Evolutionary conservation across 2,797 vertebrate genomes (phyloP).

Genomic region (Cyprinodon diabolis): DNA sequence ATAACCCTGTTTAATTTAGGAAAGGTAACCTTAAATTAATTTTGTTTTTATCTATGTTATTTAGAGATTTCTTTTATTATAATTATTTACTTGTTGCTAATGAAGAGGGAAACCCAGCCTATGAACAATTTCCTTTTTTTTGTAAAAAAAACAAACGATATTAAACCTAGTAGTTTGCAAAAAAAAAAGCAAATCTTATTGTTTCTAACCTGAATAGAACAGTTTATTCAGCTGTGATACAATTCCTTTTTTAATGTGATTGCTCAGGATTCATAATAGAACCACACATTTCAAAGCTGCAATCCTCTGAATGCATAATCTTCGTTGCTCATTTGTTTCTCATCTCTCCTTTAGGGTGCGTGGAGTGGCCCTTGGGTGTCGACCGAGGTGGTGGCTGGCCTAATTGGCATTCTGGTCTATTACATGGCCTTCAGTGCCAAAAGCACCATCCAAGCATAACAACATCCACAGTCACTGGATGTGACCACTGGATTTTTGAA

Average conservation of each 20-base stretch:
- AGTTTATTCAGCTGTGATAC: too few species aligned
- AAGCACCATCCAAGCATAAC: constrained; percentile 87
- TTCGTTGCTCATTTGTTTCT: neutral
- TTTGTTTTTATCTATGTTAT: too few species aligned
- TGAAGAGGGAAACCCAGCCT: too few species aligned
- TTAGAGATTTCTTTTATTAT: too few species aligned
- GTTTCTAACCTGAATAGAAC: too few species aligned
- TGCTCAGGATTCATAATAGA: neutral
- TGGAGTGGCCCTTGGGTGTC: constrained; percentile 94
- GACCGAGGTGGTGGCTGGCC: constrained; percentile 89
- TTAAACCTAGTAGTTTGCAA: too few species aligned
- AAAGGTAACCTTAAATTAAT: too few species aligned
- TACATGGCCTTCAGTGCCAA: constrained; percentile 91
- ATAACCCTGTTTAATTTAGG: too few species aligned
- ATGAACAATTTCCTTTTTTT: too few species aligned
- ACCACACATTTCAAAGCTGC: neutral
- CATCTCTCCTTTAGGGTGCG: constrained; percentile 77
- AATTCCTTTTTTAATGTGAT: neutral
- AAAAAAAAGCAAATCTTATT: too few species aligned
- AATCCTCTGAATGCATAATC: neutral
- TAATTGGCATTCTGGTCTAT: constrained; percentile 86
- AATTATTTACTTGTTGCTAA: too few species aligned
- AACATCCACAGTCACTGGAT: constrained; percentile 16
- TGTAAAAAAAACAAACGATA: too few species aligned
- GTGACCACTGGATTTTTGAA: constrained; percentile 46